Conservation (phyloP, 2,888 invertebrate genomes). For the Phaonia tiefii region DNA sequence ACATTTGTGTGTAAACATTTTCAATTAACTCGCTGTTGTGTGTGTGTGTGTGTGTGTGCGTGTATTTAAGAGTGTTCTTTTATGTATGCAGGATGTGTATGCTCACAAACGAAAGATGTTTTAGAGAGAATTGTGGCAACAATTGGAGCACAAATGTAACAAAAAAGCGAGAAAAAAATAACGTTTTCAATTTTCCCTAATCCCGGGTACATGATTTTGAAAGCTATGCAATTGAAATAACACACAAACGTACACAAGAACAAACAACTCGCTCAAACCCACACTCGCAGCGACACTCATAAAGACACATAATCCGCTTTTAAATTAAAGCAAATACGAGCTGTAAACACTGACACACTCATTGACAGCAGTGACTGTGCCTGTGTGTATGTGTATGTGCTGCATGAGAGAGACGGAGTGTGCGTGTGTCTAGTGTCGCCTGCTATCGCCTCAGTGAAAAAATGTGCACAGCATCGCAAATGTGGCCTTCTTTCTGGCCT, state of each 20-base stretch:
- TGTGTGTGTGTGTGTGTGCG: background rate
- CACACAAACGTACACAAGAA: background rate
- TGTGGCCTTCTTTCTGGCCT: too few relatives aligned
- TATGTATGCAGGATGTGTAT: slow-evolving; percentile 13
- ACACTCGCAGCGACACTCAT: too few relatives aligned
- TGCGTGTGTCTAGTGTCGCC: too few relatives aligned
- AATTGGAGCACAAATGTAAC: background rate
- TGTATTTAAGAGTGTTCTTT: background rate
- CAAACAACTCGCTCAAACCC: background rate
- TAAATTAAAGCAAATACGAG: slow-evolving; percentile 20
- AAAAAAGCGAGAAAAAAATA: slow-evolving; percentile 21
- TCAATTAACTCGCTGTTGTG: background rate
- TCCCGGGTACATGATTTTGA: slow-evolving; percentile 28
- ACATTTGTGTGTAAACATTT: slow-evolving; percentile 7
- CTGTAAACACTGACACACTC: background rate
- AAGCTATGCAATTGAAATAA: slow-evolving; percentile 40
- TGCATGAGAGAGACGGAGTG: too few relatives aligned
- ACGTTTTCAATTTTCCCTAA: slow-evolving; percentile 45
- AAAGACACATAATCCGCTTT: background rate
- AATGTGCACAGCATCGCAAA: too few relatives aligned
- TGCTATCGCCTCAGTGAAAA: too few relatives aligned
- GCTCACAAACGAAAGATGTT: slow-evolving; percentile 7
- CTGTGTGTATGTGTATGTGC: too few relatives aligned
- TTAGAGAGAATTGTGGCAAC: slow-evolving; percentile 13
- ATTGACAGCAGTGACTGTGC: background rate